A percentile compares a stretch with the other conserved stretches of the same genome.
Conservation (phyloP, 1,140 invertebrate genomes). For the Eubasilissa regina region DNA sequence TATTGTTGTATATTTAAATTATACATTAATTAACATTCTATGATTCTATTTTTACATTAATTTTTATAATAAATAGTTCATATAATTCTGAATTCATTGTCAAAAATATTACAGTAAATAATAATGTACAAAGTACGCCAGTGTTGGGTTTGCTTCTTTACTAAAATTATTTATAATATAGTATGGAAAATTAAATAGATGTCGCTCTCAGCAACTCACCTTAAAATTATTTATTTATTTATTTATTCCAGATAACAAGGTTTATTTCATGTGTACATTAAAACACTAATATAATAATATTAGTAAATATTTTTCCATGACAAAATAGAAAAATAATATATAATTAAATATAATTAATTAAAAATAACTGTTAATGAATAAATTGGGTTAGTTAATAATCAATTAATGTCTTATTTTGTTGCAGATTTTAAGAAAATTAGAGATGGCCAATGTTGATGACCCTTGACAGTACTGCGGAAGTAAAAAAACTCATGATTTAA, state of each 20-base stretch:
- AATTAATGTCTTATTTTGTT: neutral
- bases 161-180: too few species aligned
- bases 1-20: too few species aligned
- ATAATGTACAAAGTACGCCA: neutral
- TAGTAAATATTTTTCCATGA: too few species aligned
- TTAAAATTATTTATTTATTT: neutral
- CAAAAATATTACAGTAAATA: too few species aligned
- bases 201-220: neutral
- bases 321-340: neutral
- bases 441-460: neutral
- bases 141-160: neutral
- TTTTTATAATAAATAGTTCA: too few species aligned
- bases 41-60: too few species aligned
- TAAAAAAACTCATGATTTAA: neutral
- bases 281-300: neutral
- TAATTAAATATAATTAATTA: neutral
- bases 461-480: too few species aligned
- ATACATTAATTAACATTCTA: too few species aligned
- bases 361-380: neutral
- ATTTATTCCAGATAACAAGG: neutral
- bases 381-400: neutral
- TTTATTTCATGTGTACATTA: neutral
- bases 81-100: neutral
- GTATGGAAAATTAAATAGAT: neutral
- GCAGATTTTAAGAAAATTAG: neutral